phyloP scores from a whole-genome alignment of 1,140 invertebrate genomes.

The Piezodorus guildinii region DNA sequence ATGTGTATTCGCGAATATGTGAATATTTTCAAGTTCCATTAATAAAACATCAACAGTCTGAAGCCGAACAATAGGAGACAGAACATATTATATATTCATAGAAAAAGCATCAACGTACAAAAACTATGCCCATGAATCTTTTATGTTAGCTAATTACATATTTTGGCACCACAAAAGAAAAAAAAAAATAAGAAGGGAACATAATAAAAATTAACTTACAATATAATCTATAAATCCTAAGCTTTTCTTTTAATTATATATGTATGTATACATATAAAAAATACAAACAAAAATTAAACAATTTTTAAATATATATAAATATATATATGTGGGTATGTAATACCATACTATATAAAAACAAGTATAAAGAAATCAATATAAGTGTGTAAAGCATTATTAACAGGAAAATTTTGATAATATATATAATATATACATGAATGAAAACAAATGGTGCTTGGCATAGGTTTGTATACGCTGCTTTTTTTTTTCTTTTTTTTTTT shows the following conservation, averaged over 20 bases:
- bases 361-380: neutral
- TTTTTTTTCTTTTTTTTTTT: slow-evolving; percentile 9
- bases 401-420: slow-evolving; percentile 8
- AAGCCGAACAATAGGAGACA: slow-evolving; percentile 14
- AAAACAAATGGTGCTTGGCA: slow-evolving; percentile 17
- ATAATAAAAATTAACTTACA: slow-evolving; percentile 6
- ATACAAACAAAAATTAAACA: slow-evolving; percentile 1
- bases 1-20: slow-evolving; percentile 11
- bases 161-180: slow-evolving; percentile 14
- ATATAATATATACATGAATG: slow-evolving; percentile 10
- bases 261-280: slow-evolving; percentile 6
- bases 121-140: slow-evolving; percentile 14
- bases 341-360: slow-evolving; percentile 1
- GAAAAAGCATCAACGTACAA: slow-evolving; percentile 18
- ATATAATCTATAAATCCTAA: neutral
- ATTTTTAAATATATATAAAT: neutral
- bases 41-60: neutral
- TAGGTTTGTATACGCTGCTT: slow-evolving; percentile 20
- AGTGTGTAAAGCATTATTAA: neutral
- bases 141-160: neutral
- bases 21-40: slow-evolving; percentile 1
- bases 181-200: slow-evolving; percentile 15
- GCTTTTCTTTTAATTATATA: slow-evolving; percentile 10
- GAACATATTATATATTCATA: slow-evolving; percentile 13
- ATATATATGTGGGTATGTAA: neutral